phyloP scores from a whole-genome alignment of 2,113 vertebrate genomes.

The Hucho hucho region DNA sequence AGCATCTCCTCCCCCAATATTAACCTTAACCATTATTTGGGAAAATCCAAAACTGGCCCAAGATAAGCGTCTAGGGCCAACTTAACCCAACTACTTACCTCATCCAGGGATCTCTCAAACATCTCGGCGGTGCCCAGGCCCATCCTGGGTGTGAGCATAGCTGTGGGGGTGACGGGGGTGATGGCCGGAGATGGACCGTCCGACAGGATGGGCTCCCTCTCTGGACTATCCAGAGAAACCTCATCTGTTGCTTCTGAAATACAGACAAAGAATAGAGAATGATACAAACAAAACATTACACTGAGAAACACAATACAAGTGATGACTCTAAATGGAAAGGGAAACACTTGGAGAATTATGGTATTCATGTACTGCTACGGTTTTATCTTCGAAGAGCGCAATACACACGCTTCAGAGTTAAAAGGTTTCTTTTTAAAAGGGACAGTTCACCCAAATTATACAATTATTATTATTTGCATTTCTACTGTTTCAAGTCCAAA shows the following conservation, averaged over 20 bases:
- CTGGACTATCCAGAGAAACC: constrained; percentile 94
- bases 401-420: too few relatives aligned
- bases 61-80: neutral
- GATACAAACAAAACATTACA: neutral
- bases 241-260: constrained; percentile 93
- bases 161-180: constrained; percentile 87
- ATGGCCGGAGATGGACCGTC: constrained; percentile 90
- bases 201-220: constrained; percentile 88
- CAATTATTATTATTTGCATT: too few relatives aligned
- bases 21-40: too few relatives aligned
- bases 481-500: too few relatives aligned
- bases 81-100: constrained; percentile 71
- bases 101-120: constrained; percentile 88
- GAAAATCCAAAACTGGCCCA: too few relatives aligned
- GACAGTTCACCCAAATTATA: too few relatives aligned
- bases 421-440: neutral
- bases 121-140: constrained; percentile 80
- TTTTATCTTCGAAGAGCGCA: too few relatives aligned
- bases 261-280: neutral
- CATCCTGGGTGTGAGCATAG: constrained; percentile 82
- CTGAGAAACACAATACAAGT: neutral
- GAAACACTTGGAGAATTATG: too few relatives aligned
- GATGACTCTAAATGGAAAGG: neutral
- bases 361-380: too few relatives aligned
- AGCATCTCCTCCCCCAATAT: too few relatives aligned